phyloP scores from a whole-genome alignment of 2,888 invertebrate genomes.

The Podotricha telesiphe region DNA sequence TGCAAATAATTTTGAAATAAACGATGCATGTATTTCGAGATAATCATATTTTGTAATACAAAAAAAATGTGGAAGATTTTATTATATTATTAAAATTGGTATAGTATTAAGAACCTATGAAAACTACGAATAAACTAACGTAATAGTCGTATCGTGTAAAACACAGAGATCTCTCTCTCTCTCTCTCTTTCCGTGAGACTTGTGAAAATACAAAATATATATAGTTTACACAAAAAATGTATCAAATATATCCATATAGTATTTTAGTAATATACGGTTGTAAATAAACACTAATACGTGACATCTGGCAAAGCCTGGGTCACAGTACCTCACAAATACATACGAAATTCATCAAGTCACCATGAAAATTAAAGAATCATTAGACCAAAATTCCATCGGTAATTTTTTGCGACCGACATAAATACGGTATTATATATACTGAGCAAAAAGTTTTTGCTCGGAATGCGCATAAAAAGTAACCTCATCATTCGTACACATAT shows the following conservation, averaged over 20 bases:
- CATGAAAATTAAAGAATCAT: constrained; percentile 75
- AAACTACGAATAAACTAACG: no score
- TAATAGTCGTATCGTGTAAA: no score
- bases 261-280: constrained; percentile 1
- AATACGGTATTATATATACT: constrained; percentile 65
- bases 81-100: no score
- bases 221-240: no score
- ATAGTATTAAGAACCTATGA: no score
- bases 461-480: constrained; percentile 77
- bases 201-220: no score
- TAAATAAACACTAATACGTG: constrained; percentile 18
- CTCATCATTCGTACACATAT: constrained; percentile 64
- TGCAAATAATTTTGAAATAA: not conserved
- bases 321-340: constrained; percentile 59
- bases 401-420: constrained; percentile 71
- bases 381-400: constrained; percentile 70
- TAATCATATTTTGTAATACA: not conserved
- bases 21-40: not conserved
- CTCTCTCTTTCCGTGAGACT: no score
- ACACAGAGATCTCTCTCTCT: no score
- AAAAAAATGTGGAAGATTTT: not conserved
- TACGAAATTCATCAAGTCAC: constrained; percentile 70
- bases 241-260: no score
- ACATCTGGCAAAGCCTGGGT: constrained; percentile 32
- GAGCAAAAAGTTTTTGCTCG: constrained; percentile 73